These are phyloP conservation scores for Spodoptera picta DNA, from an alignment of 2,888 invertebrate species.

Conservation along the genomic window DNA sequence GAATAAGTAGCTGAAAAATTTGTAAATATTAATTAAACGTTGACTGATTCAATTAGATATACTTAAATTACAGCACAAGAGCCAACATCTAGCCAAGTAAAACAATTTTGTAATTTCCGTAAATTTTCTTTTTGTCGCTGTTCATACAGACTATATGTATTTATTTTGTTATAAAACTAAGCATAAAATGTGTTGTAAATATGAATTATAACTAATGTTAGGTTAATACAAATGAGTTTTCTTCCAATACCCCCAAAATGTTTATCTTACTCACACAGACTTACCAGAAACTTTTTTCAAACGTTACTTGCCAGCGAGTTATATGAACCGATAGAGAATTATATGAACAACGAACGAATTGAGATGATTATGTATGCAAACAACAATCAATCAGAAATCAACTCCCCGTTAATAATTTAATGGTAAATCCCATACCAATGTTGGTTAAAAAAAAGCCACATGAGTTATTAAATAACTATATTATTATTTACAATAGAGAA, in stretches of 20 bases:
- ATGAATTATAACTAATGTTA: conserved; percentile 45
- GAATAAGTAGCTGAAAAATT: conserved; percentile 40
- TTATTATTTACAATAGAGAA: conserved; percentile 71
- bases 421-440: conserved; percentile 6
- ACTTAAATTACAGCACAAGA: conserved; percentile 41
- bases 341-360: too few relatives aligned
- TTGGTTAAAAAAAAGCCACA: conserved; percentile 55
- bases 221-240: conserved; percentile 13
- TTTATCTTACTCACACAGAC: too few relatives aligned
- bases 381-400: too few relatives aligned
- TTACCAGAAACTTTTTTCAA: too few relatives aligned
- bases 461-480: conserved; percentile 70
- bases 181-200: conserved; percentile 50
- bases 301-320: too few relatives aligned
- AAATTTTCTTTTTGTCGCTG: conserved; percentile 13
- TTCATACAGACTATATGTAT: conserved; percentile 42
- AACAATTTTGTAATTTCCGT: conserved; percentile 42
- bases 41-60: conserved; percentile 50
- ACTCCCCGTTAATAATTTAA: not conserved
- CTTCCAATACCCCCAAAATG: too few relatives aligned
- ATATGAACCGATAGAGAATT: too few relatives aligned
- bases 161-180: conserved; percentile 49
- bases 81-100: conserved; percentile 33
- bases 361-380: too few relatives aligned
- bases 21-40: conserved; percentile 46